Evolutionary conservation across 2,888 invertebrate genomes (phyloP).

Genomic region (Augiades crinisus): DNA sequence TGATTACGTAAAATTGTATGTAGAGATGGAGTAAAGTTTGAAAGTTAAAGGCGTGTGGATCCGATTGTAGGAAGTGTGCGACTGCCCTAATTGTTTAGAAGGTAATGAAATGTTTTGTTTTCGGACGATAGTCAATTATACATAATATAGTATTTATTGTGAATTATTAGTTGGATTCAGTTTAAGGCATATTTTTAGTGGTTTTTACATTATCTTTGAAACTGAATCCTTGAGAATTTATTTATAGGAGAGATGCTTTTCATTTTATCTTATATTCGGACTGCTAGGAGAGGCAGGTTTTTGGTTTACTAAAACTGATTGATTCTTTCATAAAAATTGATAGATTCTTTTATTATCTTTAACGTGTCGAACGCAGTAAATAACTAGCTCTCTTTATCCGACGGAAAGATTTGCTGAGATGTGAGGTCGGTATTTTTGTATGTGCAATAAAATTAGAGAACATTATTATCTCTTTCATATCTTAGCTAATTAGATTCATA

Average conservation of each 20-base stretch:
- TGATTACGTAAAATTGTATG: too few relatives aligned
- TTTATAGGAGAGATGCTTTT: slow-evolving; percentile 41
- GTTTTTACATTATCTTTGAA: slow-evolving; percentile 33
- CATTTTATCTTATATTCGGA: slow-evolving; percentile 38
- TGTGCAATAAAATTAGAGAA: slow-evolving; percentile 75
- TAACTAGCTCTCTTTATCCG: slow-evolving; percentile 39
- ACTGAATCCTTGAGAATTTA: slow-evolving; percentile 46
- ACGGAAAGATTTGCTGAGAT: slow-evolving; percentile 36
- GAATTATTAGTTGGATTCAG: not conserved
- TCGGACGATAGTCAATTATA: slow-evolving; percentile 22
- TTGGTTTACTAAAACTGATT: slow-evolving; percentile 48
- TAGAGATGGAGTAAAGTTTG: too few relatives aligned
- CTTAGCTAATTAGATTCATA: slow-evolving; percentile 75
- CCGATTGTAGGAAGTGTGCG: slow-evolving; percentile 1
- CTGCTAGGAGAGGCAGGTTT: slow-evolving; percentile 52
- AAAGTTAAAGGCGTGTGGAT: not conserved
- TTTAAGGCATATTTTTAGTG: slow-evolving; percentile 11
- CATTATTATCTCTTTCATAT: slow-evolving; percentile 67
- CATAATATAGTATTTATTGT: slow-evolving; percentile 13
- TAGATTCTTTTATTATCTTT: too few relatives aligned
- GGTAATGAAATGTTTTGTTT: slow-evolving; percentile 9
- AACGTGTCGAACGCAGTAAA: not conserved
- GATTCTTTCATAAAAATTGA: too few relatives aligned
- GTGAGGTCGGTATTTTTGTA: slow-evolving; percentile 70
- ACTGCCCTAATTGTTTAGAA: not conserved